Evolutionary conservation across 2,797 vertebrate species (phyloP).

Genomic region (Brachymystax lenok): DNA sequence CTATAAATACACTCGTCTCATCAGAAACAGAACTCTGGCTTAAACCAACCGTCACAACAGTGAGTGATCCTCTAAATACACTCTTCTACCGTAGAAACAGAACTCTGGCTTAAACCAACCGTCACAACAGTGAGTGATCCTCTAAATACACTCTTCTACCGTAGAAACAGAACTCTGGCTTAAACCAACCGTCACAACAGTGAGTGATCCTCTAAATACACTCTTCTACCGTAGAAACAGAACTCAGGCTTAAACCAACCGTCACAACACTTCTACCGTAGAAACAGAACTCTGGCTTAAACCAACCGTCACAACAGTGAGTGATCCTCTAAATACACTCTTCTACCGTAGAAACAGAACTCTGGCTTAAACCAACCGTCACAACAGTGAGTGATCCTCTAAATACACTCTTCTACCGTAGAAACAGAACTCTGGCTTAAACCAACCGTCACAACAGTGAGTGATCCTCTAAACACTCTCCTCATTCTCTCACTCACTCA

Average conservation of each 20-base stretch:
- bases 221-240: background rate
- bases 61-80: background rate
- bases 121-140: background rate
- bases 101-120: background rate
- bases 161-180: background rate
- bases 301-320: too few species aligned
- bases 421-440: background rate
- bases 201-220: background rate
- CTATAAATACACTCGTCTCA: background rate
- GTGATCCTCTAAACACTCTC: background rate
- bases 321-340: background rate
- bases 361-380: too few species aligned
- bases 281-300: too few species aligned
- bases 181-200: background rate
- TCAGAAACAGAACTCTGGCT: background rate
- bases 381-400: too few species aligned
- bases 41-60: background rate
- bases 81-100: background rate
- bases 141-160: background rate
- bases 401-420: background rate
- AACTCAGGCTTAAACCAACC: background rate
- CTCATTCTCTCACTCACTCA: slow-evolving; percentile 56
- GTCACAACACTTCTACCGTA: too few species aligned
- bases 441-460: background rate
- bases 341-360: too few species aligned